Evolutionary conservation across 2,113 vertebrate species (phyloP).

Genomic region (Podarcis raffonei): DNA sequence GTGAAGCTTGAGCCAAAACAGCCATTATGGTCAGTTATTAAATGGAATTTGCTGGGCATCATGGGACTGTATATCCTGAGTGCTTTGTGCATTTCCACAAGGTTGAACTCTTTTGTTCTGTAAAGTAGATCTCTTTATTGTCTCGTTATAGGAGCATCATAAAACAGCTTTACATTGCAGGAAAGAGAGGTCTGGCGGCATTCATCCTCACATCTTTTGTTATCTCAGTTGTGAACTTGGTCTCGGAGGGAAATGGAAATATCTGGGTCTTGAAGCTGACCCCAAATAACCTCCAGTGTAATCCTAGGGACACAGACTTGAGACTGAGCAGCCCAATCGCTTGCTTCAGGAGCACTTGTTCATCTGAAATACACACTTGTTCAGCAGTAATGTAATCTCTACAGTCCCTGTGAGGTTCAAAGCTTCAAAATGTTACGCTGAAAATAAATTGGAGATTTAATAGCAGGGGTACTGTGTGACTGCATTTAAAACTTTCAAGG

Average conservation of each 20-base stretch:
- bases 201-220: background rate
- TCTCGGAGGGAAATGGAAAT: background rate
- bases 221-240: background rate
- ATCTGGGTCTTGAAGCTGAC: background rate
- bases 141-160: background rate
- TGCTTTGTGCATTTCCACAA: background rate
- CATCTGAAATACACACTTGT: background rate
- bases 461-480: background rate
- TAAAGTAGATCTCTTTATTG: background rate
- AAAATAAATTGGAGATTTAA: slow-evolving; percentile 1
- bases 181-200: background rate
- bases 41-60: background rate
- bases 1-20: background rate
- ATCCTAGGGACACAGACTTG: background rate
- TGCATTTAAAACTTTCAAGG: background rate
- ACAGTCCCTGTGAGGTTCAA: background rate
- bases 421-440: background rate
- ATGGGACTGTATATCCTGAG: background rate
- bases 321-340: background rate
- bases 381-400: background rate
- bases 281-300: background rate
- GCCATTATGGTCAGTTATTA: background rate
- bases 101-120: background rate
- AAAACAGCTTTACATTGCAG: background rate
- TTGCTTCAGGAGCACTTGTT: background rate